Conservation (phyloP, 2,888 invertebrate genomes). For the Stenodema calcarata region DNA sequence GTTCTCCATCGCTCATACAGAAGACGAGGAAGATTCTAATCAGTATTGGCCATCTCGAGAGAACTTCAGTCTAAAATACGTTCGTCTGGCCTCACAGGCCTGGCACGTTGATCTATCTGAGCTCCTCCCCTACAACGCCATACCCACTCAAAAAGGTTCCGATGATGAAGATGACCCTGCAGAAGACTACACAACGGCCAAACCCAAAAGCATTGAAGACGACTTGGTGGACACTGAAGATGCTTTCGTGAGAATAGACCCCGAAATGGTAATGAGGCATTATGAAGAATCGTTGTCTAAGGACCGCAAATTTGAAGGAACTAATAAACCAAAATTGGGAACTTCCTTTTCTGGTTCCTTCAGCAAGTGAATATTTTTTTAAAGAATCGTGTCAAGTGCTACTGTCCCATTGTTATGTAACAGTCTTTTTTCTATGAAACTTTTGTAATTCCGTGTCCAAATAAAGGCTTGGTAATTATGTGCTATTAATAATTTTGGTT, state of each 20-base stretch:
- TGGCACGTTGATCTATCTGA: conserved; percentile 11
- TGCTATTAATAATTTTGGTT: no score
- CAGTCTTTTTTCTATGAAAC: no score
- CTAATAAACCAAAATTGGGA: neutral
- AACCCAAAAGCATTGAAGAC: neutral
- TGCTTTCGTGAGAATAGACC: conserved; percentile 10
- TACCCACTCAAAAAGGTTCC: neutral
- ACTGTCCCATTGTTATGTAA: no score
- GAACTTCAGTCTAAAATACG: neutral
- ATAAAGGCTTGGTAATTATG: no score
- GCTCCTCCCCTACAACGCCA: neutral
- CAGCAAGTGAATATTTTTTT: no score
- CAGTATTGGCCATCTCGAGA: neutral
- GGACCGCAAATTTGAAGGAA: neutral
- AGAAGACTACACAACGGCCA: neutral
- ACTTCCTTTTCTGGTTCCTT: no score
- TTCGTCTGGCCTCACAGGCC: neutral
- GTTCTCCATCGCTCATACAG: neutral
- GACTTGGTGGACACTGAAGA: neutral
- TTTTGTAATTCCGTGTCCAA: no score
- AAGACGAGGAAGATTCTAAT: neutral
- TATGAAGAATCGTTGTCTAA: neutral
- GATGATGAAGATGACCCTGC: conserved; percentile 18
- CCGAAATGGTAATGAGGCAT: neutral
- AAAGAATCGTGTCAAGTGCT: no score